Evolutionary conservation across 2,888 invertebrate genomes (phyloP), one percentile per base, ranked within the genome.

Genomic region (Melieria crassipennis): DNA sequence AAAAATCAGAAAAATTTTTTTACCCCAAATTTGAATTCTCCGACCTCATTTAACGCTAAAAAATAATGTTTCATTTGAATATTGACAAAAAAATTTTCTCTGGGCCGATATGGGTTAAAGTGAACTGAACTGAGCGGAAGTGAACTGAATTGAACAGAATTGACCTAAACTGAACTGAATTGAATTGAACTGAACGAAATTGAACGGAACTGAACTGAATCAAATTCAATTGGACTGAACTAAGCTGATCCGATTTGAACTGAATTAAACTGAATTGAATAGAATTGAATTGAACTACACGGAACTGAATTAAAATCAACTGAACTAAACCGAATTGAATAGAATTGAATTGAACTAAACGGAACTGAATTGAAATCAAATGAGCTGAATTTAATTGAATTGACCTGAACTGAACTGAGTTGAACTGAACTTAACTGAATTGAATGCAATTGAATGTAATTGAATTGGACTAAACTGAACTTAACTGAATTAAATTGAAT

Each of bases 61-160:
- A n/a, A n/a, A n/a, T n/a, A n/a, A n/a, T n/a, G n/a, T n/a, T n/a
- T n/a, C n/a, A n/a, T n/a, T n/a, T n/a, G n/a, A n/a, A n/a, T n/a
- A n/a, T n/a, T n/a, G n/a, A n/a, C n/a, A n/a, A n/a, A n/a, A n/a
- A n/a, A n/a, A n/a, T n/a, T n/a, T n/a, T n/a, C n/a, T n/a, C n/a
- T n/a, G n/a, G n/a, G n/a, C n/a, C n/a, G n/a, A n/a, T n/a, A n/a
- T n/a, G n/a, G n/a, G n/a, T n/a, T 65, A 45, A 65, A 65, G 4
- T 65, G 56, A 65, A 65, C 5, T 65, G 45, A 55, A 65, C 5
- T 58, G 43, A 16, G 16, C 11, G 4, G 13, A 66, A 66, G 7
- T 47, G 6, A 45, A 57, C 0, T 47, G 47, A 66, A 58, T 9
- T 66, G 9, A 47, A 58, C 55, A 16, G 16, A 16, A 30, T 30